Evolutionary conservation across 2,113 vertebrate species (phyloP), one percentile per base, ranked within the genome.

Genomic region (Sula dactylatra): DNA sequence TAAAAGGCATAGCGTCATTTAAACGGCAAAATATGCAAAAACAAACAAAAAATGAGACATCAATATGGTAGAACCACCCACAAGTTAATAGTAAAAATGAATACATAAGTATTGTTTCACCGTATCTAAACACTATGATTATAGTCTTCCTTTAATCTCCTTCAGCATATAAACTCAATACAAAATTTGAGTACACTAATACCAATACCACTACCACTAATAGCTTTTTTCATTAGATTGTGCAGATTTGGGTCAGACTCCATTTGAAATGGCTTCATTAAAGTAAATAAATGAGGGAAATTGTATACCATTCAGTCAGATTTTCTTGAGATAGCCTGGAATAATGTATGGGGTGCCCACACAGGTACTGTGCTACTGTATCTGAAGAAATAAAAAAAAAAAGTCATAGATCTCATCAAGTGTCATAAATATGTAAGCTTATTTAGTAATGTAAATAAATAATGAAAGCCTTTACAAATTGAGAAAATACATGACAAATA

Each of bases 391-490:
- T 61, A 66, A 55, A 13, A 4, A 50, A 17, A 47, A 86, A 94
- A 61, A 61, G 82, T 26, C 13, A 50, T 36, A 83, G 93, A 93
- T 97, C 49, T 74, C 92, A 58, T 38, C 58, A 89, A 90, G 40
- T 59, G 32, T 44, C 70, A 85, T n/a, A 90, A 82, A 91, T 77
- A 73, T 3, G 26, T 83, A 93, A 95, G 61, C 45, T 90, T 78
- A 85, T 45, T 73, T 52, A 93, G 73, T 92, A 94, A 97, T 91
- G 69, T 7, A 94, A 74, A 94, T 77, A 97, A 97, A 96, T 94
- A 95, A 94, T 29, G 66, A 74, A 96, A 95, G 29, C 61, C 77
- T 93, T 91, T 82, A 83, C 25, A 66, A 96, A 93, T 19, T 55
- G 59, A 52, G 90, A 94, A 96, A 91, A 94, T 42, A 85, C 42